A percentile compares a stretch with the other conserved stretches of the same genome.
These are phyloP conservation scores for Eptesicus fuscus DNA, from an alignment of 2,113 vertebrate species.

Conservation along the genomic window DNA sequence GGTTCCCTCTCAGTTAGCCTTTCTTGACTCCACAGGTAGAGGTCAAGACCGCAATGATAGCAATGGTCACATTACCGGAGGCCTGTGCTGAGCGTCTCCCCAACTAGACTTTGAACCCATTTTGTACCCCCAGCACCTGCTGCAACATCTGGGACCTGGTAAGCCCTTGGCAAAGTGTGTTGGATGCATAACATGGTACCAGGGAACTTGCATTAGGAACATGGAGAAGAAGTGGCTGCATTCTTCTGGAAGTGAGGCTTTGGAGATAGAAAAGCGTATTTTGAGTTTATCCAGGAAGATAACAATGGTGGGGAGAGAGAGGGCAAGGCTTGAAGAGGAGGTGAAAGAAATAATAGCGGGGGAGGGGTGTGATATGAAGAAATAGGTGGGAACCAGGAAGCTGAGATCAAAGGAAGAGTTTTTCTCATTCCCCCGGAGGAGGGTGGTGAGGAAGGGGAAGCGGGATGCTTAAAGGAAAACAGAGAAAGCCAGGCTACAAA, in stretches of 20 bases:
- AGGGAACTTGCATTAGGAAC: neutral
- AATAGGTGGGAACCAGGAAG: neutral
- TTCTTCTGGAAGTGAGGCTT: neutral
- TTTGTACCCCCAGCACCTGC: neutral
- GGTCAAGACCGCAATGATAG: neutral
- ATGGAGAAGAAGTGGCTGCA: neutral
- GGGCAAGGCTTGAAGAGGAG: neutral
- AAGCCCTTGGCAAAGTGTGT: neutral
- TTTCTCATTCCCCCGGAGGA: neutral
- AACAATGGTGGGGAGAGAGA: neutral
- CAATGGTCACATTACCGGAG: neutral
- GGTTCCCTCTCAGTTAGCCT: neutral
- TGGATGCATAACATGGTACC: neutral
- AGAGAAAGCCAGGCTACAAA: neutral
- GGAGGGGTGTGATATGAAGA: neutral
- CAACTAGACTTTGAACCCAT: neutral
- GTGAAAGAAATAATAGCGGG: neutral
- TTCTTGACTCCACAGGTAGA: neutral
- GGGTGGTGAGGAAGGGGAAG: accelerated
- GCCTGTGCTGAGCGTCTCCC: neutral
- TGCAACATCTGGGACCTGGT: too few relatives aligned
- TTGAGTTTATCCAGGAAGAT: neutral
- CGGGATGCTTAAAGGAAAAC: neutral
- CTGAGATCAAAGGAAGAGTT: neutral
- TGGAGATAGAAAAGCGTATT: neutral